Base-by-base conservation (phyloP, 2,797 vertebrate species). In the Sebastes wilsoni region DNA sequence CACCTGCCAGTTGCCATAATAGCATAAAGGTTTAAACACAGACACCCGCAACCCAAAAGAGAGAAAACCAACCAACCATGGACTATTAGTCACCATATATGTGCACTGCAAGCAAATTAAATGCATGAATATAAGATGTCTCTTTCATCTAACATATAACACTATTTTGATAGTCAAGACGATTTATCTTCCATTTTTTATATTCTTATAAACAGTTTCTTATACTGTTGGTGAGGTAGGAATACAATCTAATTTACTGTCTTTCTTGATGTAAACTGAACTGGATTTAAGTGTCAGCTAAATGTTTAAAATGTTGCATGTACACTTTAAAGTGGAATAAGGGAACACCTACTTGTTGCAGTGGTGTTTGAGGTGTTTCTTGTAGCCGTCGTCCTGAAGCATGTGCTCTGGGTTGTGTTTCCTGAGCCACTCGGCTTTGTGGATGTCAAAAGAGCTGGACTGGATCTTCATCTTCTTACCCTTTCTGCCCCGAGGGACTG, bases 331-430 rank as follows among this genome's bases (percentile, higher is more conserved):
- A 38, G 42, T 4, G 12, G 2, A 23, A 59, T 22, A 46, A 49
- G 56, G 0, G 42, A 83, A 75, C 79, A 85, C 97, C 83, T 97
- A 99, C 99, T 99, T 99, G 96, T 99, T 99, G 93, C 99, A 99
- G 82, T 99, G 99, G 84, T 99, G 99, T 89, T 99, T 99, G 87
- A 99, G 96, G 89, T 99, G 99, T 80, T 99, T 99, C 94, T 99
- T 99, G 95, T 99, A 99, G 73, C 98, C 98, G 75, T 99, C 98
- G 20, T 99, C 98, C 92, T 99, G 98, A 81, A 99, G 96, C 65
- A 99, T 96, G 93, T 99, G 98, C 81, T 99, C 98, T 5, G 98
- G 98, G 90, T 99, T 99, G 86, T 99, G 98, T 71, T 99, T 99
- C 87, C 98, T 94, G 66, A 99, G 96, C 98, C 98, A 99, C 87